A percentile compares a stretch with the other conserved stretches of the same genome.
phyloP scores from a whole-genome alignment of 2,888 invertebrate species.

The Drosophila aldrichi region DNA sequence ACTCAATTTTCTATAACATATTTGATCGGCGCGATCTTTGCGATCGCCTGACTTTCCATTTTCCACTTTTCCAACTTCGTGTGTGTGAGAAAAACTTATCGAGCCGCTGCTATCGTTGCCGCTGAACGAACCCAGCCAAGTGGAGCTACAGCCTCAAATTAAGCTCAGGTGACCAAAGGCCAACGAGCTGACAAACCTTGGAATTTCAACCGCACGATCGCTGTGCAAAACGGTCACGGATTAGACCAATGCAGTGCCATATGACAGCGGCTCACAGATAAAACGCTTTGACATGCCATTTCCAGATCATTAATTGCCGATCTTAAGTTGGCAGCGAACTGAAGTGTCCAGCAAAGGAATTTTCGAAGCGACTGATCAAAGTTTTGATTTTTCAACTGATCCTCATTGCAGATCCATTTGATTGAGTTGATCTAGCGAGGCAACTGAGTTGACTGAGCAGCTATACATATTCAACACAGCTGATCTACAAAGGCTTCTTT shows the following conservation, averaged over 20 bases:
- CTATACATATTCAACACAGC: too few relatives aligned
- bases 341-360: neutral
- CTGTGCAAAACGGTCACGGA: constrained; percentile 60
- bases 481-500: neutral
- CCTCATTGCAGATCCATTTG: too few relatives aligned
- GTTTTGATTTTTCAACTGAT: too few relatives aligned
- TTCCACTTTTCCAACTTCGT: constrained; percentile 59
- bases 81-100: constrained; percentile 79
- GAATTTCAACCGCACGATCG: constrained; percentile 63
- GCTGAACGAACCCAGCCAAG: constrained; percentile 46
- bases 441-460: too few relatives aligned
- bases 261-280: constrained; percentile 66
- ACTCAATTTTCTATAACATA: constrained; percentile 78
- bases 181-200: constrained; percentile 83
- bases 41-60: constrained; percentile 76
- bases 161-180: constrained; percentile 83
- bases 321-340: constrained; percentile 8
- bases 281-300: constrained; percentile 59
- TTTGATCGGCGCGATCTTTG: constrained; percentile 75
- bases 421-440: too few relatives aligned
- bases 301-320: constrained; percentile 71
- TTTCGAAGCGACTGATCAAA: neutral
- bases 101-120: constrained; percentile 67
- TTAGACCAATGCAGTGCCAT: constrained; percentile 44
- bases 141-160: constrained; percentile 66